phyloP scores from a whole-genome alignment of 2,888 invertebrate genomes.

The Machimus atricapillus region DNA sequence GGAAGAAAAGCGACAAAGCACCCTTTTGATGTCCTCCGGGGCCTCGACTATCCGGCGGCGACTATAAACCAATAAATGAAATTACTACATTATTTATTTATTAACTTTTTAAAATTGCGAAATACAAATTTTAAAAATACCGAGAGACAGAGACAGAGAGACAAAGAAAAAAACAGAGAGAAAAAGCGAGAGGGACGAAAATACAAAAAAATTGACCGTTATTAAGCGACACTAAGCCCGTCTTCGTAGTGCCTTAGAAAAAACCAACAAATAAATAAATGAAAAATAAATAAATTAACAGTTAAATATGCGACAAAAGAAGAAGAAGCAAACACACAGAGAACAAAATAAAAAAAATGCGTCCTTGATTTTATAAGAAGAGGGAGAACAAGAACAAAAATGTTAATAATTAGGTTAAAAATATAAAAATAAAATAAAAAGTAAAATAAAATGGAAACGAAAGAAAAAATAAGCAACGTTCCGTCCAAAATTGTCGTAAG shows the following conservation, averaged over 20 bases:
- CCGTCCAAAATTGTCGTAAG: background rate
- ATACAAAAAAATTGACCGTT: background rate
- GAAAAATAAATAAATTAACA: background rate
- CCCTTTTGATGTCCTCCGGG: background rate
- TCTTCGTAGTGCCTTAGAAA: slow-evolving; percentile 18
- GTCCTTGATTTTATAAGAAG: background rate
- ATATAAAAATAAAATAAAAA: background rate
- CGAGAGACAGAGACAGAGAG: background rate
- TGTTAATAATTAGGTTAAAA: background rate
- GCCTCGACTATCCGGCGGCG: background rate
- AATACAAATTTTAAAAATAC: no score
- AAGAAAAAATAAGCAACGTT: background rate
- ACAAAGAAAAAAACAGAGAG: background rate
- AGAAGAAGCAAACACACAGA: background rate
- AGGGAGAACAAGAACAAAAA: background rate
- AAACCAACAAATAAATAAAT: background rate
- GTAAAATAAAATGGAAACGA: background rate
- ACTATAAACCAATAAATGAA: background rate
- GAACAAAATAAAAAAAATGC: background rate
- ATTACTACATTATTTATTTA: no score
- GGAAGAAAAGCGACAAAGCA: background rate
- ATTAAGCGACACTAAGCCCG: slow-evolving; percentile 5
- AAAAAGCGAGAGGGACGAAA: background rate
- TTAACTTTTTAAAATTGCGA: no score
- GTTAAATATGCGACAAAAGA: background rate